Conservation (phyloP, 2,888 invertebrate species). For the Lasioglossum malachurum region DNA sequence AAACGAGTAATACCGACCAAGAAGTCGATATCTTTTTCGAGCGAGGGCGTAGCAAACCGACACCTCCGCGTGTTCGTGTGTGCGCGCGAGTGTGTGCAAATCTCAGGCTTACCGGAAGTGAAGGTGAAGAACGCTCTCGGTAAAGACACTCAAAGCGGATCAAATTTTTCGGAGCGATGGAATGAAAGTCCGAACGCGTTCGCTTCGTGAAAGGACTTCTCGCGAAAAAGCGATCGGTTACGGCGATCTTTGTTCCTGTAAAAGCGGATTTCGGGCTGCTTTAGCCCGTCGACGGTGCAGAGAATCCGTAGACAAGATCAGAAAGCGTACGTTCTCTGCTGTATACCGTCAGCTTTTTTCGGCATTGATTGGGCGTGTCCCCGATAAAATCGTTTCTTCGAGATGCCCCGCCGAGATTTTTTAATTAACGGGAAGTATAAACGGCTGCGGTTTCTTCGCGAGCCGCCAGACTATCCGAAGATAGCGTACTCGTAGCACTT, state of each 20-base stretch:
- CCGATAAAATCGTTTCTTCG: neutral
- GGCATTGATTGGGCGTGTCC: neutral
- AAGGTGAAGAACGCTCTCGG: conserved; percentile 53
- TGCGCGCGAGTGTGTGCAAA: neutral
- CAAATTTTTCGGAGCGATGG: conserved; percentile 58
- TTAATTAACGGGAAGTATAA: neutral
- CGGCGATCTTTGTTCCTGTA: conserved; percentile 43
- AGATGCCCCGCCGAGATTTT: neutral
- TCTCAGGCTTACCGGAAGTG: conserved; percentile 66
- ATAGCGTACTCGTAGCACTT: neutral
- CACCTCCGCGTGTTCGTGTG: neutral
- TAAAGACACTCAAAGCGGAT: conserved; percentile 43
- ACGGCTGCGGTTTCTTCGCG: neutral
- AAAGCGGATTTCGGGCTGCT: conserved; percentile 25
- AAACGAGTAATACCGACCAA: conserved; percentile 4
- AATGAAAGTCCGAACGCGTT: conserved; percentile 66
- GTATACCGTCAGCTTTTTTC: neutral
- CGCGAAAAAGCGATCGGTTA: conserved; percentile 43
- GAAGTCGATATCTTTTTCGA: conserved; percentile 41
- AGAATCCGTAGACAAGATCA: neutral
- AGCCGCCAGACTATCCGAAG: neutral
- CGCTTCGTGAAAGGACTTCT: conserved; percentile 64
- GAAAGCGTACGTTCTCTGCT: neutral
- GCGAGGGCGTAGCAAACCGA: conserved; percentile 11
- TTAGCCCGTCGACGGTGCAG: neutral